Evolutionary conservation across 2,113 vertebrate genomes (phyloP).

Genomic region (Gavialis gangeticus): DNA sequence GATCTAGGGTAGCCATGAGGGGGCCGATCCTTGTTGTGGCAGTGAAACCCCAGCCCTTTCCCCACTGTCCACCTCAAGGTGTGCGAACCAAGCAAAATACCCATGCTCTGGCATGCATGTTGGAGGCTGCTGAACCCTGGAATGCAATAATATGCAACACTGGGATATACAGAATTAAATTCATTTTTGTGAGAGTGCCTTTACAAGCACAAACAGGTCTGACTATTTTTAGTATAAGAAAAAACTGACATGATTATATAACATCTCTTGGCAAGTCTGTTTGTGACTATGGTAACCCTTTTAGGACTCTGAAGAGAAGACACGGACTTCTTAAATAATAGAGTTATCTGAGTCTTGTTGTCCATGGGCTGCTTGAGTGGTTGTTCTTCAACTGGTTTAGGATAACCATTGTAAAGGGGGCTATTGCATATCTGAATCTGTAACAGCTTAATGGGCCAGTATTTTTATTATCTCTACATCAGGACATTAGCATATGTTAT

Average conservation of each 20-base stretch:
- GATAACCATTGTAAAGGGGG: neutral
- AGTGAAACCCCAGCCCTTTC: too few relatives aligned
- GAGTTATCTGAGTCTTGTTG: neutral
- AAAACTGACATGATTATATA: neutral
- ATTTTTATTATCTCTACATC: neutral
- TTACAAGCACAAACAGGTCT: neutral
- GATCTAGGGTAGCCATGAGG: too few relatives aligned
- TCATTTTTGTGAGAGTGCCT: neutral
- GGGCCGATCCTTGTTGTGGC: too few relatives aligned
- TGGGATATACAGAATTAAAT: neutral
- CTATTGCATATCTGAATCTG: neutral
- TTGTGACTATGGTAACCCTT: neutral
- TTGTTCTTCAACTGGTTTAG: neutral
- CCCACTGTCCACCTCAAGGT: too few relatives aligned
- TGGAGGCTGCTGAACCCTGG: neutral
- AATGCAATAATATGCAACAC: neutral
- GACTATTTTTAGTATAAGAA: neutral
- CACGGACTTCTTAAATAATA: neutral
- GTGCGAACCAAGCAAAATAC: too few relatives aligned
- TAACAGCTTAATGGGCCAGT: neutral
- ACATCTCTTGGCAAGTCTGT: neutral
- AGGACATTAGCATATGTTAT: accelerated
- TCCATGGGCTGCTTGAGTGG: neutral
- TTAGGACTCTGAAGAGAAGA: neutral
- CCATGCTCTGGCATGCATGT: too few relatives aligned